Evolutionary conservation across 2,888 invertebrate genomes (phyloP).

Genomic region (Agrochola litura): DNA sequence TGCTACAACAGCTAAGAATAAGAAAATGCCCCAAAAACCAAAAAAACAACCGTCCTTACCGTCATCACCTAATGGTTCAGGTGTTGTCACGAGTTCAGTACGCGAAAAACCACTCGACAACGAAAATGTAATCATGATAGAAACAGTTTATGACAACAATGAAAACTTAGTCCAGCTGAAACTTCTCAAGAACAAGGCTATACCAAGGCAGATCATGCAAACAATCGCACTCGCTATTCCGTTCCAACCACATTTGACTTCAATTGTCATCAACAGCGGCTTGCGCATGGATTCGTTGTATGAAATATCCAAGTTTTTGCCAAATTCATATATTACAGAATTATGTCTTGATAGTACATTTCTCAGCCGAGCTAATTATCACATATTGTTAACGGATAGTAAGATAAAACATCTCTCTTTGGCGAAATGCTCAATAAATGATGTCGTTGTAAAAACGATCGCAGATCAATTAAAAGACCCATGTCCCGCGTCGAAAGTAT

Average conservation of each 20-base stretch:
- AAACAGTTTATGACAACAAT: slow-evolving; percentile 67
- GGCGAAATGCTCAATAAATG: slow-evolving; percentile 77
- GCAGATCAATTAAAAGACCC: slow-evolving; percentile 67
- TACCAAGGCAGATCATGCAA: slow-evolving; percentile 74
- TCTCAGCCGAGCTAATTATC: slow-evolving; percentile 73
- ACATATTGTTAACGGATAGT: slow-evolving; percentile 70
- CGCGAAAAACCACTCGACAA: accelerated
- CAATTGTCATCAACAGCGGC: slow-evolving; percentile 72
- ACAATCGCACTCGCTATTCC: slow-evolving; percentile 72
- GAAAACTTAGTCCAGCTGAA: slow-evolving; percentile 73
- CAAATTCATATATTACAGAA: slow-evolving; percentile 74
- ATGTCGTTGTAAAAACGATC: slow-evolving; percentile 71
- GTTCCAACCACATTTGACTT: slow-evolving; percentile 70
- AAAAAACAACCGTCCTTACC: neutral
- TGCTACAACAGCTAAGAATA: neutral
- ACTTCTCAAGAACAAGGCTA: slow-evolving; percentile 69
- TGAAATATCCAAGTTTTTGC: slow-evolving; percentile 75
- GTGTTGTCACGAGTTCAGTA: neutral
- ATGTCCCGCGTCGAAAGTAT: slow-evolving; percentile 70
- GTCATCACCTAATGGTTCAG: neutral
- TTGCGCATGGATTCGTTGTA: slow-evolving; percentile 68
- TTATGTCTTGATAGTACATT: slow-evolving; percentile 75
- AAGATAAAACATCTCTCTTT: slow-evolving; percentile 75
- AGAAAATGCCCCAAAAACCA: neutral
- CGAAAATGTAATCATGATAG: slow-evolving; percentile 42